phyloP scores from a whole-genome alignment of 2,797 vertebrate genomes.

The Phaenicophaeus curvirostris region DNA sequence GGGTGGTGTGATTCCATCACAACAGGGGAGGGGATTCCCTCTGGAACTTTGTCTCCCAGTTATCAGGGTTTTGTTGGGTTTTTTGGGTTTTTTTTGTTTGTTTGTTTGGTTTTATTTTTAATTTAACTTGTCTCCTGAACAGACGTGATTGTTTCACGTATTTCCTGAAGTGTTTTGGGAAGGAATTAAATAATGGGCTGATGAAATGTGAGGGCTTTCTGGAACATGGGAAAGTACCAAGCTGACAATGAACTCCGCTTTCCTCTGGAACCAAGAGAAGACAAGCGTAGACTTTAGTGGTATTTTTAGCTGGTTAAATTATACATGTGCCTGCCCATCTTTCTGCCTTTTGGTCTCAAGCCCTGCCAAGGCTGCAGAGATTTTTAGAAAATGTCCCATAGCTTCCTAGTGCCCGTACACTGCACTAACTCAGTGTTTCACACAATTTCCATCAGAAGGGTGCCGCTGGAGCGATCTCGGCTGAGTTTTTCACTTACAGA shows the following conservation, averaged over 20 bases:
- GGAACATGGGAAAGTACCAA: neutral
- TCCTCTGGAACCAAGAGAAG: neutral
- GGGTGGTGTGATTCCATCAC: neutral
- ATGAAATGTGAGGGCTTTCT: constrained; percentile 5
- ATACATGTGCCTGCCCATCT: neutral
- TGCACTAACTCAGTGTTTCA: neutral
- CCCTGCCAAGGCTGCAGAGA: neutral
- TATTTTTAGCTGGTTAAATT: constrained; percentile 18
- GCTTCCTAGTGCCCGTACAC: neutral
- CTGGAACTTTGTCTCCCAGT: neutral
- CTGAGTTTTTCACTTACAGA: neutral
- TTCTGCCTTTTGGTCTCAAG: neutral
- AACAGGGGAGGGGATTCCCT: constrained; percentile 21
- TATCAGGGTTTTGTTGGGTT: neutral
- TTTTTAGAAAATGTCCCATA: neutral
- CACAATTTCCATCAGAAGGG: neutral
- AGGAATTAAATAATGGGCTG: constrained; percentile 14
- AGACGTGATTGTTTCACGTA: neutral
- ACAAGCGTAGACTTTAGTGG: neutral
- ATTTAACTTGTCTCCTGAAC: neutral
- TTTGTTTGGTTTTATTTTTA: neutral
- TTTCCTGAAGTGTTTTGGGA: constrained; percentile 31
- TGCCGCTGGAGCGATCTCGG: neutral
- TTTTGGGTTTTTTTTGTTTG: neutral
- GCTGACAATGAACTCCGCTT: neutral